Conservation (phyloP, 1,140 invertebrate genomes). For the Caerostris darwini region DNA sequence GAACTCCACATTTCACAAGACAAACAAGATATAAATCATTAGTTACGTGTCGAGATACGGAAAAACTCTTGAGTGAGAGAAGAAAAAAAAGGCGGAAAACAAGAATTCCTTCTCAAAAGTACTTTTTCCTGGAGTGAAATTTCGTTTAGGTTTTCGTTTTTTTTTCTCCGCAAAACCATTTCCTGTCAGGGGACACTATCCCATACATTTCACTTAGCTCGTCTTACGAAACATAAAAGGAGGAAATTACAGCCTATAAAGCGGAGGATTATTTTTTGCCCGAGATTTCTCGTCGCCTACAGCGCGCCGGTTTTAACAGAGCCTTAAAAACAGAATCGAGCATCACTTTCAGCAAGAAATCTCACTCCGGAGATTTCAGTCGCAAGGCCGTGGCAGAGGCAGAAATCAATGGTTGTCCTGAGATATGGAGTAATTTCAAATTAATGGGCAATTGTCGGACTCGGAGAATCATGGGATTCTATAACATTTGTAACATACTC, state of each 20-base stretch:
- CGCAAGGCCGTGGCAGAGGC: too few species aligned
- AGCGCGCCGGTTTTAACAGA: slow-evolving; percentile 39
- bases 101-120: background rate
- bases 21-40: too few species aligned
- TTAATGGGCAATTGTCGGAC: slow-evolving; percentile 15
- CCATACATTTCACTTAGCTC: slow-evolving; percentile 72
- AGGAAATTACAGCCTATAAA: slow-evolving; percentile 73
- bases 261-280: slow-evolving; percentile 60
- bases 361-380: slow-evolving; percentile 32
- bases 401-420: slow-evolving; percentile 40
- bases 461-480: too few species aligned
- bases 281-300: slow-evolving; percentile 48
- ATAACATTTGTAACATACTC: background rate
- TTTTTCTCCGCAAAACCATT: slow-evolving; percentile 48
- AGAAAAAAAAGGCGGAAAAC: slow-evolving; percentile 1
- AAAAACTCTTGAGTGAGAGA: too few species aligned
- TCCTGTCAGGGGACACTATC: slow-evolving; percentile 49
- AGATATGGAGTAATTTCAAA: background rate
- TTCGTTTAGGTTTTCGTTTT: slow-evolving; percentile 49
- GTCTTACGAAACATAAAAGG: slow-evolving; percentile 61
- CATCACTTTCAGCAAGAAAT: slow-evolving; percentile 51
- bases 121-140: slow-evolving; percentile 18
- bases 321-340: slow-evolving; percentile 63
- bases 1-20: too few species aligned
- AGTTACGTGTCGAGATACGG: too few species aligned